Conservation (phyloP, 2,113 vertebrate genomes). For the Pica pica region DNA sequence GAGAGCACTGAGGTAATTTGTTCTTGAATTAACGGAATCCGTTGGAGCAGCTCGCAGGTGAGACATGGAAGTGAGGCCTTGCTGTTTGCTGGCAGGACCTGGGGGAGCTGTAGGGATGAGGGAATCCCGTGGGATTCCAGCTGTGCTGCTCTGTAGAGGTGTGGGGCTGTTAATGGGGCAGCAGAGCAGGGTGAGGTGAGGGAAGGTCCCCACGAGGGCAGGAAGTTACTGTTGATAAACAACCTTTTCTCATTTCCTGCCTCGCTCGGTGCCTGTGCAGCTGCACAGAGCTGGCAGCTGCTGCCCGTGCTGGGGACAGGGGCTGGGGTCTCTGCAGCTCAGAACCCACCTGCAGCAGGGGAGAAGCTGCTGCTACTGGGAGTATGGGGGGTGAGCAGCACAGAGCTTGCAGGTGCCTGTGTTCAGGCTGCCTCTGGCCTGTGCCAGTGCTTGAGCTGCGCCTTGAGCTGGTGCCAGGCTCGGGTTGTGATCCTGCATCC, state of each 20-base stretch:
- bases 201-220: background rate
- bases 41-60: background rate
- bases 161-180: accelerated
- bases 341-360: background rate
- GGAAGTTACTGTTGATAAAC: conserved; percentile 58
- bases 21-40: accelerated
- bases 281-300: background rate
- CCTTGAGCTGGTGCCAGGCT: background rate
- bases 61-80: accelerated
- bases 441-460: background rate
- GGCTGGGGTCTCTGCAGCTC: background rate
- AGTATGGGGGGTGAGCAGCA: background rate
- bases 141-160: accelerated
- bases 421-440: background rate
- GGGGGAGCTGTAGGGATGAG: accelerated
- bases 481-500: accelerated
- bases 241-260: conserved; percentile 33
- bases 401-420: background rate
- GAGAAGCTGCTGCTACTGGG: background rate
- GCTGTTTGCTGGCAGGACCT: background rate
- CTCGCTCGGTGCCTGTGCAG: background rate
- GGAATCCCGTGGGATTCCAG: background rate
- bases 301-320: background rate
- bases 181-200: background rate
- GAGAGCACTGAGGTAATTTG: accelerated